Conservation (phyloP, 1,140 invertebrate species). For the Schlechtendalia chinensis region DNA sequence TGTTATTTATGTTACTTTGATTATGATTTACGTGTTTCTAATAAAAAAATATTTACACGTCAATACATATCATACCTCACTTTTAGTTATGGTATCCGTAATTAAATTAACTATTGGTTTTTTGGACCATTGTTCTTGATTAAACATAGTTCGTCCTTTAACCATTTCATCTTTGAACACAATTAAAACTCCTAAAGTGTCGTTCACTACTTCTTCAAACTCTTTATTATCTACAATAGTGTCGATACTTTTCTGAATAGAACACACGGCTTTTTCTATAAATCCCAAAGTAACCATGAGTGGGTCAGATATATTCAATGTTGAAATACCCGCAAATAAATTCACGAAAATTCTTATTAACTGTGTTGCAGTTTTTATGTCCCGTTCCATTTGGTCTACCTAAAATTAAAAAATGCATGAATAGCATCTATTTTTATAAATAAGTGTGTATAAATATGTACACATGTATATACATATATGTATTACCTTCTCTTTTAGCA, state of each 20-base stretch:
- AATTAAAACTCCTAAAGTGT: slow-evolving; percentile 5
- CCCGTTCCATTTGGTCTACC: slow-evolving; percentile 3
- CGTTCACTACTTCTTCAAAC: slow-evolving; percentile 7
- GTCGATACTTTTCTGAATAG: slow-evolving; percentile 1
- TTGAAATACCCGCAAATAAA: not conserved
- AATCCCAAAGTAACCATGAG: not conserved
- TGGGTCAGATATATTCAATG: not conserved
- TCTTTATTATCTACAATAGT: slow-evolving; percentile 26
- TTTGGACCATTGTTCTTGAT: slow-evolving; percentile 32
- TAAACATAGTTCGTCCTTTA: not conserved
- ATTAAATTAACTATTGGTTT: slow-evolving; percentile 34
- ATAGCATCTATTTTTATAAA: not conserved
- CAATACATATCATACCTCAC: slow-evolving; percentile 14
- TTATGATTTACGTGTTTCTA: too few relatives aligned
- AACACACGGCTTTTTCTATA: slow-evolving; percentile 16
- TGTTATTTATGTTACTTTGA: too few relatives aligned
- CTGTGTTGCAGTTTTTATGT: slow-evolving; percentile 25
- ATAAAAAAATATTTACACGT: not conserved
- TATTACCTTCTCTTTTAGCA: slow-evolving; percentile 34
- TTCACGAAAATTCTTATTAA: not conserved
- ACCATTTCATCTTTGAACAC: slow-evolving; percentile 13
- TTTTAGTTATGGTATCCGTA: not conserved
- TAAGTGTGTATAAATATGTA: not conserved
- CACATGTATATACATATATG: too few relatives aligned
- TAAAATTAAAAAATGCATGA: not conserved